Evolutionary conservation across 2,113 vertebrate genomes (phyloP), one percentile per base, ranked within the genome.

Genomic region (Nothobranchius kuhntae): DNA sequence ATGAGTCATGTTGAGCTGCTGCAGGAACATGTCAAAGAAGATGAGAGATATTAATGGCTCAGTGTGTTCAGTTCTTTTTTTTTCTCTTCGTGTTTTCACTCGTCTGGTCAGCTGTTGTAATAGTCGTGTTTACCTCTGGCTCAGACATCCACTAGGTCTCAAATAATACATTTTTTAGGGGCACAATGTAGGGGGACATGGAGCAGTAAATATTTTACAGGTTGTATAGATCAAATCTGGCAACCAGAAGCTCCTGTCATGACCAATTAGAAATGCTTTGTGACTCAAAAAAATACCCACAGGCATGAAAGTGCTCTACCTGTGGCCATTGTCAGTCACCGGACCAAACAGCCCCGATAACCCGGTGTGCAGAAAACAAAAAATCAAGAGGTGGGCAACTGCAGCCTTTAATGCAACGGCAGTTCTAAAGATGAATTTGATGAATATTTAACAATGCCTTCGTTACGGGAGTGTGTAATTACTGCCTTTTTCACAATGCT

Each of bases 231-330:
- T 88, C 72, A 76, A 78, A 82, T 80, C 79, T 83, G 83, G 77
- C 86, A 88, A 81, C 68, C 80, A 86, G 84, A 86, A 86, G 81
- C 68, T 85, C 66, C 86, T 85, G 88, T 90, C 87, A 87, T 48
- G 71, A 84, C 65, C 75, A 86, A 86, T 90, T 87, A 90, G 70
- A 87, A 82, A 89, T 80, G 84, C 74, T 81, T 54, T 81, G 76
- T 81, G 77, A 83, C 68, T 86, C 82, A 71, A 67, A 82, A 75
- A 64, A 13, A 67, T 7, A 35, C 82, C 82, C 45, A 65, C 68
- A 77, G 82, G 74, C 77, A 75, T 40, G 51, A 82, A 63, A 74
- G 71, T 47, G 54, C 64, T 73, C 70, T 76, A 88, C 83, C 86
- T 87, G 72, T 77, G 81, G 75, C 73, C 73, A 81, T 48, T 78